A percentile compares a stretch with the other conserved stretches of the same genome.
Evolutionary conservation across 1,140 invertebrate species (phyloP).

Genomic region (Luehdorfia chinensis): DNA sequence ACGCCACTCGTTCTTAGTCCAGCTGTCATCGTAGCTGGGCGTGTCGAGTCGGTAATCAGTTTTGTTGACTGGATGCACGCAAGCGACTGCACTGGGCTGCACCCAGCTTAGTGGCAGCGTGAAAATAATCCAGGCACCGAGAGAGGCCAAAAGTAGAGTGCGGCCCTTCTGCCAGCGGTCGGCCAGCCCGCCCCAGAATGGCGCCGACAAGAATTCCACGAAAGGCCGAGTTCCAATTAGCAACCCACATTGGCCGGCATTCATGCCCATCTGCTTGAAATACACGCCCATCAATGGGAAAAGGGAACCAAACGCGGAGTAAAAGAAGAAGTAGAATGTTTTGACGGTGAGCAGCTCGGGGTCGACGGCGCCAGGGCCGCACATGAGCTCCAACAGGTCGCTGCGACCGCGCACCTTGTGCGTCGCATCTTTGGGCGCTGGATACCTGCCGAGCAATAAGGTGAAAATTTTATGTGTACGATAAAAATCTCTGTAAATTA

Average conservation of each 20-base stretch:
- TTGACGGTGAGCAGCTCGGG: constrained; percentile 95
- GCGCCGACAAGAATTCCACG: constrained; percentile 97
- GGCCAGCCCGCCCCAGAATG: constrained; percentile 97
- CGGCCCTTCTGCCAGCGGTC: constrained; percentile 94
- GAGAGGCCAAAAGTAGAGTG: constrained; percentile 91
- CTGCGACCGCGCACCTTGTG: constrained; percentile 91
- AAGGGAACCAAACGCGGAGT: constrained; percentile 98
- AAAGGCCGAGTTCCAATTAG: constrained; percentile 96
- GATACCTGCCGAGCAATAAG: constrained; percentile 80
- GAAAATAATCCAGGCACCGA: constrained; percentile 97
- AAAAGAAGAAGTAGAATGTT: constrained; percentile 99
- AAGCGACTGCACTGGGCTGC: constrained; percentile 93
- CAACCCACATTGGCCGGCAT: constrained; percentile 95
- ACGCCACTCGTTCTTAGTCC: constrained; percentile 27
- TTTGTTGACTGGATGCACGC: constrained; percentile 86
- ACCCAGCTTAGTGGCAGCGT: constrained; percentile 97
- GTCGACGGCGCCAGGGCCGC: constrained; percentile 86
- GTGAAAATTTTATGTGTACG: constrained; percentile 8
- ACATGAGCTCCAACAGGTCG: constrained; percentile 90
- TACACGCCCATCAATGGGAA: constrained; percentile 99
- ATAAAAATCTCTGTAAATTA: background rate
- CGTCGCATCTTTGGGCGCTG: constrained; percentile 90
- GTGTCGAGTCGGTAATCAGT: constrained; percentile 79
- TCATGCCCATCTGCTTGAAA: constrained; percentile 99
- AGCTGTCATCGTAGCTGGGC: constrained; percentile 68